Percentiles rank a stretch among this genome's conserved stretches.
Evolutionary conservation across 1,140 invertebrate species (phyloP).

Genomic region (Doryteuthis pealeii): DNA sequence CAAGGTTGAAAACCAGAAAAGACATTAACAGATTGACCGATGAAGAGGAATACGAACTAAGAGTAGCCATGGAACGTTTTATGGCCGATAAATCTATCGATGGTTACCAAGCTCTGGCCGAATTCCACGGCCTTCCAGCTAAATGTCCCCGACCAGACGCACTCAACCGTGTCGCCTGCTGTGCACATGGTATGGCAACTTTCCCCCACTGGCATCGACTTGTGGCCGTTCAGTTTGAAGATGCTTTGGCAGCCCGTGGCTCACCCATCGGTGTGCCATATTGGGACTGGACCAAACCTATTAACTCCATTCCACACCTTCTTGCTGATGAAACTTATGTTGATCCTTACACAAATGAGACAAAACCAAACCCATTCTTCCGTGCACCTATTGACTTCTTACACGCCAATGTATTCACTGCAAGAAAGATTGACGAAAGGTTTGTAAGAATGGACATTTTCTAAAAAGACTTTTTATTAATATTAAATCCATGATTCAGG

Average conservation of each 20-base stretch:
- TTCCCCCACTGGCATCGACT: conserved; percentile 35
- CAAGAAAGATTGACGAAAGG: conserved; percentile 14
- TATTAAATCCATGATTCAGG: no score
- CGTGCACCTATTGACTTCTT: conserved; percentile 17
- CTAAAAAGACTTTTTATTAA: no score
- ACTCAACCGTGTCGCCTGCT: conserved; percentile 22
- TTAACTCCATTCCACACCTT: conserved; percentile 21
- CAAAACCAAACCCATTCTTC: conserved; percentile 28
- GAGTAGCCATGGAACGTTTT: conserved; percentile 13
- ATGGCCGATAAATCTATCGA: conserved; percentile 23
- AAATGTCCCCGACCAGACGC: conserved; percentile 15
- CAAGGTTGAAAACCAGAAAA: conserved; percentile 1
- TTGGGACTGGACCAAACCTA: conserved; percentile 19
- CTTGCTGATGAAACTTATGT: conserved; percentile 14
- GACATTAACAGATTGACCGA: conserved; percentile 13
- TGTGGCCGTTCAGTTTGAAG: conserved; percentile 17
- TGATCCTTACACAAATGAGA: no score
- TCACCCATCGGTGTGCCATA: conserved; percentile 12
- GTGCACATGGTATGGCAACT: conserved; percentile 28
- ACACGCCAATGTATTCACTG: conserved; percentile 6
- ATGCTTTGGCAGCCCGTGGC: neutral
- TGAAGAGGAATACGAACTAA: conserved; percentile 12
- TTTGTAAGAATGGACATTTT: no score
- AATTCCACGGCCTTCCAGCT: conserved; percentile 29
- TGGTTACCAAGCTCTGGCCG: conserved; percentile 33